These are phyloP conservation scores for Yasuhikotakia modesta DNA, from an alignment of 2,797 vertebrate genomes.

Conservation along the genomic window DNA sequence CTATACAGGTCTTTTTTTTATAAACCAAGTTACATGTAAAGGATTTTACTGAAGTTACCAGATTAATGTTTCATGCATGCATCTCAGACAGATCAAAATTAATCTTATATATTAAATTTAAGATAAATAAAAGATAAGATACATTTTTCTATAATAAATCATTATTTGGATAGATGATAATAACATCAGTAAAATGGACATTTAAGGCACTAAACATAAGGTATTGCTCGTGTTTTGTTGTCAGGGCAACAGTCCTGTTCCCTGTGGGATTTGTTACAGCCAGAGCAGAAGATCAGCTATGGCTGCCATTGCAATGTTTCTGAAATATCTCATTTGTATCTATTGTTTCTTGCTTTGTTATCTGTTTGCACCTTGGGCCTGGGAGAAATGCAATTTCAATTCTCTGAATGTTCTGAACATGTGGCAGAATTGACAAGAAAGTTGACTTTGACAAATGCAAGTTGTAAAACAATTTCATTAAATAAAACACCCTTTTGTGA, in stretches of 20 bases:
- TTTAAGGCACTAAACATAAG: slow-evolving; percentile 3
- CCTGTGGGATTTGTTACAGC: slow-evolving; percentile 8
- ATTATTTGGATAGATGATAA: neutral
- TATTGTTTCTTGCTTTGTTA: too few species aligned
- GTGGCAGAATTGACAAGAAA: too few species aligned
- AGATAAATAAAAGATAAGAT: too few species aligned
- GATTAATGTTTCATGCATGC: slow-evolving; percentile 16
- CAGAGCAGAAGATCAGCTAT: slow-evolving; percentile 5
- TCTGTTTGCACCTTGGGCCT: too few species aligned
- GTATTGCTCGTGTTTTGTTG: slow-evolving; percentile 13
- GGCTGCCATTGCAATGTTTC: neutral
- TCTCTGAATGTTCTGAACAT: too few species aligned
- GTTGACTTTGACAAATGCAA: too few species aligned
- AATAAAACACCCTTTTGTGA: neutral
- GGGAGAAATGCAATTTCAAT: too few species aligned
- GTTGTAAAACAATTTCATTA: neutral
- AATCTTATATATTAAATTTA: slow-evolving; percentile 19
- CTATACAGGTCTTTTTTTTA: neutral
- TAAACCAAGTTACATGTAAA: neutral
- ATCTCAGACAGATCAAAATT: neutral
- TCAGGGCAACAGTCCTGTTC: slow-evolving; percentile 8
- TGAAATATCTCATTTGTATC: too few species aligned
- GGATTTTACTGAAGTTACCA: neutral
- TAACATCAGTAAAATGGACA: neutral
- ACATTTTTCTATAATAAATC: neutral